Evolutionary conservation across 2,113 vertebrate species (phyloP), one percentile per base, ranked within the genome.

Genomic region (Erpornis zantholeuca): DNA sequence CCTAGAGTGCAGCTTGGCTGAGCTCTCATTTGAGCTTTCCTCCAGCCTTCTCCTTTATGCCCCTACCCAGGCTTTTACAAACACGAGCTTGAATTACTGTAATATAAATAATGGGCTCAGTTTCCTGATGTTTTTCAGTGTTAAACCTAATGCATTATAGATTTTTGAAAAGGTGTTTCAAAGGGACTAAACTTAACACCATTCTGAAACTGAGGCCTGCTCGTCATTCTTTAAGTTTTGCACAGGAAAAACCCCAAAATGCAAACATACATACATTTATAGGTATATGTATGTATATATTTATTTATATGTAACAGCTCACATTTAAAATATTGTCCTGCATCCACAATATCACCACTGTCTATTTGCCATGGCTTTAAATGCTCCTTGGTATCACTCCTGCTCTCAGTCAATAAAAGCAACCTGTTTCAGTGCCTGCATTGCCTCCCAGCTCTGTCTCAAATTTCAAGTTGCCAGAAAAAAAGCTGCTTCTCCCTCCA

Each of bases 231-330:
- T 73, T 22, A 2, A n/a, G n/a, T n/a, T 76, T 64, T 52, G 2
- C 25, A 79, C 11, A 4, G 1, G 11, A n/a, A 64, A 60, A 21
- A 1, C 0, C 1, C 9, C 10, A 12, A 60, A 59, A 4, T 10
- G 36, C 20, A 35, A 65, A 56, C 6, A 19, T 7, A 20, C 2
- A 31, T 3, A 69, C 10, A 22, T 28, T 11, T 25, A 64, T 2
- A 38, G 11, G 25, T 24, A 13, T 17, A 6, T 56, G 8, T 52
- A 1, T 18, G 5, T 6, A 17, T 3, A 9, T 18, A 3, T 36
- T 25, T 35, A 25, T 59, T 11, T 36, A 17, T 59, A 25, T 35
- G 6, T 35, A 36, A 36, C 29, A 22, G 36, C 4, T 38, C 33
- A 80, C 18, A 36, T 42, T 31, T 76, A 21, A 75, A 79, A 64